Evolutionary conservation across 1,140 invertebrate species (phyloP).

Genomic region (Cecropterus lyciades): DNA sequence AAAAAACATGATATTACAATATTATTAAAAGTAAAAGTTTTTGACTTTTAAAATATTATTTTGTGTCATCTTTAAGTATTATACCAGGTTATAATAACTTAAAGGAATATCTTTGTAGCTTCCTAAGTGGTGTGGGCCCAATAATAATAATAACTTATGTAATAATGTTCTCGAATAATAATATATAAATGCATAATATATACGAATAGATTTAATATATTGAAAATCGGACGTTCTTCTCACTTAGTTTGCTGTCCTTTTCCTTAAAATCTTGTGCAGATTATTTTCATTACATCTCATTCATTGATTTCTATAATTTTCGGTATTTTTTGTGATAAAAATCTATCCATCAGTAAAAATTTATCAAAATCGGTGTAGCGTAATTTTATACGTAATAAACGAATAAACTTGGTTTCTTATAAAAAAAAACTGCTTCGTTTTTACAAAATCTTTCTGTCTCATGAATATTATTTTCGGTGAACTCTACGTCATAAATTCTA

Average conservation of each 20-base stretch:
- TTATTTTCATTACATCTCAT: not conserved
- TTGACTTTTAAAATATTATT: too few species aligned
- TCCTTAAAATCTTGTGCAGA: slow-evolving; percentile 27
- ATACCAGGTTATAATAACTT: slow-evolving; percentile 25
- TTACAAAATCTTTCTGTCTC: too few species aligned
- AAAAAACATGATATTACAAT: too few species aligned
- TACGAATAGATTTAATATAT: slow-evolving; percentile 11
- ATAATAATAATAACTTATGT: slow-evolving; percentile 30
- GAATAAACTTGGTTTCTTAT: too few species aligned
- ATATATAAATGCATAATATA: slow-evolving; percentile 12
- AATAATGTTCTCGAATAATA: slow-evolving; percentile 15
- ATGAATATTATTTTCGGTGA: too few species aligned
- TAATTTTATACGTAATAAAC: too few species aligned
- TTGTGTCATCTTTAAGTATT: slow-evolving; percentile 21
- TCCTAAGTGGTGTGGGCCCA: slow-evolving; percentile 27
- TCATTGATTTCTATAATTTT: too few species aligned
- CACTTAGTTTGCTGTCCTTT: slow-evolving; percentile 39
- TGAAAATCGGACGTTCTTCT: slow-evolving; percentile 18
- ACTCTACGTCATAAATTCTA: too few species aligned
- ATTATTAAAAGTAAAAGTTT: too few species aligned
- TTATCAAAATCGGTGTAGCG: too few species aligned
- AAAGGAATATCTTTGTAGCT: slow-evolving; percentile 9
- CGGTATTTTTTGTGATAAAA: not conserved
- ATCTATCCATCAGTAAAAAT: too few species aligned
- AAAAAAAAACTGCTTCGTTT: not conserved